Conservation (phyloP, 1,140 invertebrate species). For the Drosophila azteca region DNA sequence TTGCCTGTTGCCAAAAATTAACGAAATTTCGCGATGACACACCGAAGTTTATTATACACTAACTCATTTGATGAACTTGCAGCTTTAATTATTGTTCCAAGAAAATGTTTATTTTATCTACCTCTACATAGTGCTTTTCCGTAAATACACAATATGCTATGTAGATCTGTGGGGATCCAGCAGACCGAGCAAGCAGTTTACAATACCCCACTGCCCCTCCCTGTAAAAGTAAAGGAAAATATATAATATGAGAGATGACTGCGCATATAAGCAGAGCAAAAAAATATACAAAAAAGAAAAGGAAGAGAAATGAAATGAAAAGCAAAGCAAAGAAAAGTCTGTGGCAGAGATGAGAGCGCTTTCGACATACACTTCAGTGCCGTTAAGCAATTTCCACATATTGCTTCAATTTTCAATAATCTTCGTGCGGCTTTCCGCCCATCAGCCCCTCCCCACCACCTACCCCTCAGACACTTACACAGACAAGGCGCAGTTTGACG, state of each 20-base stretch:
- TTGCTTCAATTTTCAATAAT: slow-evolving; percentile 73
- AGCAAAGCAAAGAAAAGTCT: slow-evolving; percentile 10
- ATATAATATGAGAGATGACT: slow-evolving; percentile 43
- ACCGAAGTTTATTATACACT: neutral
- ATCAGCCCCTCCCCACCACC: slow-evolving; percentile 5
- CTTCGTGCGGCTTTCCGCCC: slow-evolving; percentile 57
- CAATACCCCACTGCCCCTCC: neutral
- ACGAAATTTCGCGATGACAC: neutral
- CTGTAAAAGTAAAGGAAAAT: slow-evolving; percentile 20
- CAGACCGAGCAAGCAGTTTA: slow-evolving; percentile 15
- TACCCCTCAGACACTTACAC: slow-evolving; percentile 25
- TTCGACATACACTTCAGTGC: slow-evolving; percentile 51
- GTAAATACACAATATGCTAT: slow-evolving; percentile 46
- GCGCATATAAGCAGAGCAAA: slow-evolving; percentile 30
- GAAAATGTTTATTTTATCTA: slow-evolving; percentile 25
- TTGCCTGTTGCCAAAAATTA: neutral
- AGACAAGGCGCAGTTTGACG: slow-evolving; percentile 64
- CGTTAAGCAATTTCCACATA: slow-evolving; percentile 67
- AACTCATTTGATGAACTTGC: slow-evolving; percentile 9
- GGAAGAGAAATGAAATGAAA: slow-evolving; percentile 7
- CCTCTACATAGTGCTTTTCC: slow-evolving; percentile 31
- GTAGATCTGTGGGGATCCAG: neutral
- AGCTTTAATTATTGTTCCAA: slow-evolving; percentile 23
- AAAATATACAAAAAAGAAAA: slow-evolving; percentile 14
- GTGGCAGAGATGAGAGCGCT: slow-evolving; percentile 6